Evolutionary conservation across 2,797 vertebrate species (phyloP), one percentile per base, ranked within the genome.

Genomic region (Fringilla coelebs): DNA sequence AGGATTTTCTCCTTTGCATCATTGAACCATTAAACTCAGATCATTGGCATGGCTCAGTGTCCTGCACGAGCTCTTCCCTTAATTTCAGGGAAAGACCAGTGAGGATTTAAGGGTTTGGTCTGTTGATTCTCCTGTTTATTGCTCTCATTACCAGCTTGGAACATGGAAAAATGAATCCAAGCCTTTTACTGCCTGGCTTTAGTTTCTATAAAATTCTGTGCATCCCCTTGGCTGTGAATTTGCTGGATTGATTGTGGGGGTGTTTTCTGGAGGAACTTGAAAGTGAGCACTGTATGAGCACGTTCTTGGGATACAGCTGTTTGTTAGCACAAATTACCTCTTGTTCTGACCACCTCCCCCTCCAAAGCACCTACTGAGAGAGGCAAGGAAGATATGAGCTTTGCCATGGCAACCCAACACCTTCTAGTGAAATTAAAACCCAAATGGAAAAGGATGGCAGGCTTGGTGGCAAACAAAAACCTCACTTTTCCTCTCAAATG

Each of bases 341-440:
- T 91, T 73, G 18, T 81, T 93, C 79, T 93, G 88, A 81, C 85
- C 88, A 91, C 71, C 73, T 94, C 51, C 75, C 45, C 87, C 79
- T 89, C 86, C 76, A 86, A 92, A 93, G 67, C 67, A 94, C 94
- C 85, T 92, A 83, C 85, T 70, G 92, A 91, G 85, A 38, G 48
- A 49, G 66, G 52, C 28, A 89, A 85, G 51, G 75, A 92, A 92
- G 76, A 91, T 34, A 79, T 4, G 70, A 92, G 94, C 73, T 96
- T 96, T 95, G 32, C 93, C 73, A 94, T 95, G 73, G 95, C 94
- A 96, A 96, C 95, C 51, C 85, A 90, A 88, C 91, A 92, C 66
- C 75, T 95, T 62, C 60, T 63, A 32, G 29, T 76, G 70, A 96
- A 95, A 97, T 94, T 94, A 93, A 94, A 94, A 81, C 43, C 60